These are phyloP conservation scores for Rhynchopsitta pachyrhyncha DNA, from an alignment of 2,113 vertebrate genomes.

Conservation along the genomic window DNA sequence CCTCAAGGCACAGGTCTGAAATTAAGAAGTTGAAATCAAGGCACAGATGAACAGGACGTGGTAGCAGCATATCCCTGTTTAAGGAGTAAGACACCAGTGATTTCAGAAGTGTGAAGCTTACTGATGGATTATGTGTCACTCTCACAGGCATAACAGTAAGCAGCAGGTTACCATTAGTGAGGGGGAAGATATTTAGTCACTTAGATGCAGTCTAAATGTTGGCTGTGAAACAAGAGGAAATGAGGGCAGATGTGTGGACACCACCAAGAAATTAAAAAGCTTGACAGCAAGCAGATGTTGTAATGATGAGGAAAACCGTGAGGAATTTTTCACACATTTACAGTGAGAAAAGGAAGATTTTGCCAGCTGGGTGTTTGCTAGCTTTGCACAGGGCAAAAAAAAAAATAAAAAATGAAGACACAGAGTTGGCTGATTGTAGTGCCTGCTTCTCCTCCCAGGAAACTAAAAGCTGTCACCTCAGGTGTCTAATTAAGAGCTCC, in stretches of 20 bases:
- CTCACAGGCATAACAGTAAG: neutral
- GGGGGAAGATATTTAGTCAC: neutral
- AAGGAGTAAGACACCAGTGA: neutral
- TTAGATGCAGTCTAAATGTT: neutral
- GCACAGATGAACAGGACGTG: neutral
- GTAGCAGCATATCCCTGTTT: neutral
- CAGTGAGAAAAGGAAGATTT: neutral
- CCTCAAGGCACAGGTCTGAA: neutral
- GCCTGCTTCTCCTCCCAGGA: neutral
- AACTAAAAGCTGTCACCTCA: neutral
- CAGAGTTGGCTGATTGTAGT: neutral
- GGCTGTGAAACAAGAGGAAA: neutral
- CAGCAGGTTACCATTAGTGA: neutral
- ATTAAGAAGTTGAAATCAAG: neutral
- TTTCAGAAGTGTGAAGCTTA: neutral
- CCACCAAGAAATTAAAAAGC: neutral
- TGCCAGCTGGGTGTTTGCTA: neutral
- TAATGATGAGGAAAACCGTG: neutral
- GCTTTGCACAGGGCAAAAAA: neutral
- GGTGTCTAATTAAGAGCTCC: neutral
- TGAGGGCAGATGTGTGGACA: neutral
- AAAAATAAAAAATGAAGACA: neutral
- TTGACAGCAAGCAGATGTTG: neutral
- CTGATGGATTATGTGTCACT: neutral
- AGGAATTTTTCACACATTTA: neutral